phyloP scores from a whole-genome alignment of 1,140 invertebrate species.

The Globodera rostochiensis region DNA sequence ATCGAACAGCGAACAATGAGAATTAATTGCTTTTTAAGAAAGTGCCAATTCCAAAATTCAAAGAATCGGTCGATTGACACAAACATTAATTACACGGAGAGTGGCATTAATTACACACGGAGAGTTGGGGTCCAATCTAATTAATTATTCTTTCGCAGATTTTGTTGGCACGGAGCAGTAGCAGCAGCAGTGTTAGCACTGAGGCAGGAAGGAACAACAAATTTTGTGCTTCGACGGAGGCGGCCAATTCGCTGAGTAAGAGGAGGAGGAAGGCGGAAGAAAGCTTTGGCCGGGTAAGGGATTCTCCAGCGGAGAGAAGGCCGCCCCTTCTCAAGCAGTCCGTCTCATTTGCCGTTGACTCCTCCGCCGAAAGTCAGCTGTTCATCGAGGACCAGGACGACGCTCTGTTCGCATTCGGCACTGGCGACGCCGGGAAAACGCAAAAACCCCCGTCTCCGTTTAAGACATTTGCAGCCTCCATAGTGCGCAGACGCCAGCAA shows the following conservation, averaged over 20 bases:
- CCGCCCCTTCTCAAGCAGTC: background rate
- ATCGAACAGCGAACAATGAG: no score
- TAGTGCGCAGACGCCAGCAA: background rate
- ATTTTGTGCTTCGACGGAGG: slow-evolving; percentile 18
- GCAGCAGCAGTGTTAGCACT: slow-evolving; percentile 16
- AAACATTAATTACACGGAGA: no score
- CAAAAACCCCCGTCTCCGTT: background rate
- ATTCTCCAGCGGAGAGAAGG: no score
- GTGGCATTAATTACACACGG: no score
- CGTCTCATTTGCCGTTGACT: background rate
- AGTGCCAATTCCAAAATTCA: no score
- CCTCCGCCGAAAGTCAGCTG: background rate
- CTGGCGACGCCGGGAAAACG: background rate
- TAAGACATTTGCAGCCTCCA: background rate
- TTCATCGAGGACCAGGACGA: background rate
- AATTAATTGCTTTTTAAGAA: no score
- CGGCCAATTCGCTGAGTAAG: background rate
- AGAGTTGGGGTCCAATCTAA: background rate
- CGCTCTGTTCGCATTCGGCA: background rate
- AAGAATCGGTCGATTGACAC: no score
- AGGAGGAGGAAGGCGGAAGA: background rate
- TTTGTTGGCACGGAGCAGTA: slow-evolving; percentile 18
- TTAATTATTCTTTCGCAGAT: slow-evolving; percentile 8
- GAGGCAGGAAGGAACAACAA: slow-evolving; percentile 7
- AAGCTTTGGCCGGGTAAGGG: background rate